Evolutionary conservation across 2,888 invertebrate genomes (phyloP).

Genomic region (Rugalucina vietnamica): DNA sequence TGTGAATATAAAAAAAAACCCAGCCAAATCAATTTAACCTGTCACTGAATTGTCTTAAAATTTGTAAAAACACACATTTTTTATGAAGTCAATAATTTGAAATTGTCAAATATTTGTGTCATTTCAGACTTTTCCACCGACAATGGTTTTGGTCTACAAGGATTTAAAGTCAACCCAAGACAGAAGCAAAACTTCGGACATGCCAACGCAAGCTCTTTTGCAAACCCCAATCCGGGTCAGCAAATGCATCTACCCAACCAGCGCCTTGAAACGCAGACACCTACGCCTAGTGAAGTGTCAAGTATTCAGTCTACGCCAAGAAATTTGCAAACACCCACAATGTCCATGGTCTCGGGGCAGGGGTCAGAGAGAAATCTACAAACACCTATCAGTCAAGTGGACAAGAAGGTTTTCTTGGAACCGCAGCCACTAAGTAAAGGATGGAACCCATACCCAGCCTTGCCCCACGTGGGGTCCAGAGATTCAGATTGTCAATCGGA

Average conservation of each 20-base stretch:
- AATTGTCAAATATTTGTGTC: too few relatives aligned
- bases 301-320: conserved; percentile 71
- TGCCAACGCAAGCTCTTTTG: conserved; percentile 55
- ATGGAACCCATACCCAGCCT: conserved; percentile 77
- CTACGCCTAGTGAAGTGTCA: conserved; percentile 80
- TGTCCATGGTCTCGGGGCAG: conserved; percentile 62
- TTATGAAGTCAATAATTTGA: too few relatives aligned
- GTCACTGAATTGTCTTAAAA: too few relatives aligned
- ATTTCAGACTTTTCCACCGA: conserved; percentile 45
- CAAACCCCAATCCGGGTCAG: conserved; percentile 41
- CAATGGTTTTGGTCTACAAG: conserved; percentile 46
- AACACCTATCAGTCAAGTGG: conserved; percentile 68
- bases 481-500: conserved; percentile 55
- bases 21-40: too few relatives aligned
- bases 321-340: conserved; percentile 69
- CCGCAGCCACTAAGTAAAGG: conserved; percentile 73
- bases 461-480: conserved; percentile 67
- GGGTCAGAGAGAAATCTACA: conserved; percentile 66
- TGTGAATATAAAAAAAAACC: too few relatives aligned
- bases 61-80: too few relatives aligned
- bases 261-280: conserved; percentile 75
- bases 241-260: conserved; percentile 70
- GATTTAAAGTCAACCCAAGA: conserved; percentile 53
- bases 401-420: conserved; percentile 76
- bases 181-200: conserved; percentile 58